Evolutionary conservation across 2,888 invertebrate species (phyloP).

Genomic region (Drosophila eohydei): DNA sequence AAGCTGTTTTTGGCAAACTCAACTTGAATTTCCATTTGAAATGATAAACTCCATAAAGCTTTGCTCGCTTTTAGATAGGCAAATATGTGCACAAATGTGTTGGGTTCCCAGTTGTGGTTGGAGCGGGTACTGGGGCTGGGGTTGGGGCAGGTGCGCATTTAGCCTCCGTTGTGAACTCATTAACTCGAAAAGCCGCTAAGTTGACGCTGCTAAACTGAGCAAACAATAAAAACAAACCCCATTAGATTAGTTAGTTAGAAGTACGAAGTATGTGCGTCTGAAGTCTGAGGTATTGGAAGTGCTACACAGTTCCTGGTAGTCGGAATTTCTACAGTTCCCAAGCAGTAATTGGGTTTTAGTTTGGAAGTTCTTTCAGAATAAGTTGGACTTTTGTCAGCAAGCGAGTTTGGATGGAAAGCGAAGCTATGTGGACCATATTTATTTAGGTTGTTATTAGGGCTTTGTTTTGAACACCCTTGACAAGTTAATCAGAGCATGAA

Average conservation of each 20-base stretch:
- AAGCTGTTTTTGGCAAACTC: slow-evolving; percentile 36
- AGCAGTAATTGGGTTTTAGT: not conserved
- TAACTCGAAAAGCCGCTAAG: slow-evolving; percentile 42
- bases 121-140: not conserved
- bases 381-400: not conserved
- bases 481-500: no score
- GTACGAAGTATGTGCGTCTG: slow-evolving; percentile 11
- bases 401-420: not conserved
- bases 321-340: slow-evolving; percentile 10
- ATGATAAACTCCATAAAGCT: slow-evolving; percentile 21
- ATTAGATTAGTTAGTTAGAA: slow-evolving; percentile 42
- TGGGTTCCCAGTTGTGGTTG: not conserved
- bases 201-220: slow-evolving; percentile 40
- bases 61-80: slow-evolving; percentile 55
- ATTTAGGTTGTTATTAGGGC: not conserved
- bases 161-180: slow-evolving; percentile 52
- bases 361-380: not conserved
- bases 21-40: slow-evolving; percentile 41
- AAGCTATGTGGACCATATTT: not conserved
- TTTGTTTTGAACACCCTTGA: not conserved
- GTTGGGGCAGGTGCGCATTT: slow-evolving; percentile 12
- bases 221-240: slow-evolving; percentile 46
- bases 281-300: slow-evolving; percentile 18
- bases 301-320: slow-evolving; percentile 22
- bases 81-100: slow-evolving; percentile 72